These are phyloP conservation scores for Sarcophaga variegata DNA, from an alignment of 2,888 invertebrate genomes.

Conservation along the genomic window DNA sequence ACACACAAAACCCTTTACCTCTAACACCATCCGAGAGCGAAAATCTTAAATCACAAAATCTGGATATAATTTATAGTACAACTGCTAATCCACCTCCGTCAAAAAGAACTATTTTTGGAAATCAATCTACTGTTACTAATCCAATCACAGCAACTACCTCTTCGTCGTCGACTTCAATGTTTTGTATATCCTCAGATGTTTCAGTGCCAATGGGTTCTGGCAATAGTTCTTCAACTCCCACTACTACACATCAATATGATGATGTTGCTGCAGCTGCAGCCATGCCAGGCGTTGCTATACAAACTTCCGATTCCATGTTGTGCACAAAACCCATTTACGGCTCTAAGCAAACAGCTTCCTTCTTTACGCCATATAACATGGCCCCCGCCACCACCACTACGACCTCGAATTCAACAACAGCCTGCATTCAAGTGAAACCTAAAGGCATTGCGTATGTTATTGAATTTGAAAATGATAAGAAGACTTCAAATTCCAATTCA, in stretches of 20 bases:
- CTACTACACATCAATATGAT: conserved; percentile 81
- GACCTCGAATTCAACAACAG: conserved; percentile 4
- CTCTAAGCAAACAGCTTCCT: conserved; percentile 51
- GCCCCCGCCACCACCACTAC: not conserved
- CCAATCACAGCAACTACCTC: conserved; percentile 30
- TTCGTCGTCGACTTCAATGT: conserved; percentile 74
- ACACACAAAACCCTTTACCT: conserved; percentile 54
- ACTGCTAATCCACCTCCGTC: conserved; percentile 10
- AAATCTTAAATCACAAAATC: not conserved
- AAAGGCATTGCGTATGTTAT: conserved; percentile 78
- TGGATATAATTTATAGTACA: conserved; percentile 11
- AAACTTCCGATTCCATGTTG: conserved; percentile 75
- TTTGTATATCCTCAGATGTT: conserved; percentile 80
- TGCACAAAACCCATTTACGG: conserved; percentile 73
- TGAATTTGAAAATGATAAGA: conserved; percentile 73
- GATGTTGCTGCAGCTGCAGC: conserved; percentile 72
- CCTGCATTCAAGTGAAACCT: conserved; percentile 77
- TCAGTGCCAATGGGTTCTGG: conserved; percentile 79
- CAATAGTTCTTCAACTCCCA: conserved; percentile 73
- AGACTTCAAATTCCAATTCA: not conserved
- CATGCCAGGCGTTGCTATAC: conserved; percentile 71
- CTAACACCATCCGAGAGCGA: conserved; percentile 50
- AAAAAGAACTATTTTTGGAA: conserved; percentile 24
- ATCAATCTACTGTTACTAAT: conserved; percentile 7
- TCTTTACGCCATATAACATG: not conserved